Base-by-base conservation (phyloP, 2,888 invertebrate genomes). In the Rhodophaea formosa region DNA sequence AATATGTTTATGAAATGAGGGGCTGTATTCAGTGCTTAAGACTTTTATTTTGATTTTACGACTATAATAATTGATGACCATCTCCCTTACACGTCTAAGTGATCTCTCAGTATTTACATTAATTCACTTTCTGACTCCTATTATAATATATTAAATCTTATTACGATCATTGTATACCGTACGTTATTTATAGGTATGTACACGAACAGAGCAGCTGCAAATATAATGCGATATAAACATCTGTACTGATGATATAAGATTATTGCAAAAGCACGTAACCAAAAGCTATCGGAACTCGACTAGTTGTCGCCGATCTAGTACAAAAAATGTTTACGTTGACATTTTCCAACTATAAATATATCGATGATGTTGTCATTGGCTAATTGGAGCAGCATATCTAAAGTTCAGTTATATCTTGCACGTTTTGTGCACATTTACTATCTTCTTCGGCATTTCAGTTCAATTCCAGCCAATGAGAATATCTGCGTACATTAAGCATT, bases 131-230 rank as follows among this genome's bases (percentile, higher is more conserved):
- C 29, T 52, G 57, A 53, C 45, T 51, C 54, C 47, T 59, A 44
- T 59, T 59, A 46, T 60, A 57, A 59, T 55, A 62, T 63, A 59
- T 58, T 58, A 49, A 49, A 49, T 49, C 49, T 49, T 32, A 49
- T 49, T 49, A 49, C 30, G 5, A 49, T 15, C 32, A 49, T 32
- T 35, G 35, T 51, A 51, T 51, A 39, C 16, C 32, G n/a, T 35
- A 35, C 35, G 51, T 39, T 51, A 51, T 51, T 51, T 17, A 53
- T 57, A 57, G 49, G 32, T 49, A 53, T 46, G 55, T 57, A 35
- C 47, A 23, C 47, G 52, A 55, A 39, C 46, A 46, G 12, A 29
- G 51, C 51, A 51, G 35, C 51, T 51, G 51, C 51, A 16, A 51
- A 51, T 51, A 56, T 46, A 52, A 58, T 51, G 58, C 43, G 45